A percentile compares a stretch with the other conserved stretches of the same genome.
These are phyloP conservation scores for Trichopoda pennipes DNA, from an alignment of 2,888 invertebrate genomes.

Conservation along the genomic window DNA sequence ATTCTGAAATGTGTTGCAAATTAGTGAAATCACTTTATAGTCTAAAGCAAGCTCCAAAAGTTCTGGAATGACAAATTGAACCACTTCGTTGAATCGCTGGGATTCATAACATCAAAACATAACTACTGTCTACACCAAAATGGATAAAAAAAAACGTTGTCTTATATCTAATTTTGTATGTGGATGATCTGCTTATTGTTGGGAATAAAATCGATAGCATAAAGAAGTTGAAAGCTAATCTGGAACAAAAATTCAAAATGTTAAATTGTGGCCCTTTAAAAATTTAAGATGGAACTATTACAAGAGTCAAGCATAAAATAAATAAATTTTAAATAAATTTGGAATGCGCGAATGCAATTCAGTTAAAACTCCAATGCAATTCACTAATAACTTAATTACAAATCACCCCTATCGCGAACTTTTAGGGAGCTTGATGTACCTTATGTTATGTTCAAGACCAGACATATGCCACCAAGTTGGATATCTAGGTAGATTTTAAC, in stretches of 20 bases:
- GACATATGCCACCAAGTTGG: not conserved
- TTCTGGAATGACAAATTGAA: too few relatives aligned
- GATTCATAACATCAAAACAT: too few relatives aligned
- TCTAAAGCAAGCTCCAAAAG: too few relatives aligned
- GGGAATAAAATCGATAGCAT: too few relatives aligned
- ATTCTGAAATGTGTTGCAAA: too few relatives aligned
- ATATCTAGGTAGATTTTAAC: conserved; percentile 1
- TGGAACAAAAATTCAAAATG: conserved; percentile 37
- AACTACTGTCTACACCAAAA: too few relatives aligned
- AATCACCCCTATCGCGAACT: not conserved
- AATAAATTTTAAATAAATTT: conserved; percentile 1
- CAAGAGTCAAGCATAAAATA: conserved; percentile 1
- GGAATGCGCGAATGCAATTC: conserved; percentile 5
- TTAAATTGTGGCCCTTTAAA: conserved; percentile 22
- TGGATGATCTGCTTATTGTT: too few relatives aligned
- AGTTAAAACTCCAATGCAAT: conserved; percentile 5
- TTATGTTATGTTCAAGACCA: too few relatives aligned
- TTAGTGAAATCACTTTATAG: too few relatives aligned
- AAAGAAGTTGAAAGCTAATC: too few relatives aligned
- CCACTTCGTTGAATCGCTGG: too few relatives aligned
- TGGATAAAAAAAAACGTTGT: too few relatives aligned
- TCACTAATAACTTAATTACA: not conserved
- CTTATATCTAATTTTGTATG: conserved; percentile 28
- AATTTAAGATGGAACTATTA: not conserved
- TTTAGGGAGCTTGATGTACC: not conserved